phyloP scores from a whole-genome alignment of 2,113 vertebrate genomes.

The Noturus placidus region DNA sequence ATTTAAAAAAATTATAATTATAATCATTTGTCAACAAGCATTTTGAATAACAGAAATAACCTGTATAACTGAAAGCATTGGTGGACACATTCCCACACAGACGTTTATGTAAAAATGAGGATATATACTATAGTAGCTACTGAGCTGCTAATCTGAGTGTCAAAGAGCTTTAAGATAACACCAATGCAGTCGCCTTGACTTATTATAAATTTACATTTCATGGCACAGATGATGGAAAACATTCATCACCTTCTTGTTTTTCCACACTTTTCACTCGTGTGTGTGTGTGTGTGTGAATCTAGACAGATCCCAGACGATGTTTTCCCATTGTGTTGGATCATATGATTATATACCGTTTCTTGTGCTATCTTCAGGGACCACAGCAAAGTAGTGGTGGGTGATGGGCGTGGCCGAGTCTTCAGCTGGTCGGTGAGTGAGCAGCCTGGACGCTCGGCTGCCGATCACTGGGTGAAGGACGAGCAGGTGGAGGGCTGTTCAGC shows the following conservation, averaged over 20 bases:
- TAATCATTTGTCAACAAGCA: background rate
- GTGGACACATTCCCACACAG: background rate
- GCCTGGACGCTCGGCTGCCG: slow-evolving; percentile 89
- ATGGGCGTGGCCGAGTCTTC: slow-evolving; percentile 91
- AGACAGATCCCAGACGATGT: background rate
- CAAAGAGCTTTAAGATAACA: background rate
- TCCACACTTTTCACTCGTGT: background rate
- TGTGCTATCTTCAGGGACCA: slow-evolving; percentile 80
- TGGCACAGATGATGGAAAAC: background rate
- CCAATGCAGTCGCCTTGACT: background rate
- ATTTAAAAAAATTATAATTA: background rate
- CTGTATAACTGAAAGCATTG: background rate
- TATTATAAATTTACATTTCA: background rate
- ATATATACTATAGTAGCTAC: background rate
- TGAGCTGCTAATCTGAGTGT: background rate
- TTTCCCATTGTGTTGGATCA: background rate
- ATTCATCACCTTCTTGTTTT: background rate
- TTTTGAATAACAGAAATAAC: background rate
- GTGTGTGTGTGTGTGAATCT: slow-evolving; percentile 1
- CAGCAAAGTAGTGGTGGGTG: slow-evolving; percentile 95
- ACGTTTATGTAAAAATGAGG: background rate
- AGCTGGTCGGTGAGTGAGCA: slow-evolving; percentile 98
- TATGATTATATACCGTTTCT: background rate
- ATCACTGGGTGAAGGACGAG: slow-evolving; percentile 99
- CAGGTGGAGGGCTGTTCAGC: slow-evolving; percentile 93